These are phyloP conservation scores for Carcina quercana DNA, from an alignment of 2,888 invertebrate genomes.

Conservation along the genomic window DNA sequence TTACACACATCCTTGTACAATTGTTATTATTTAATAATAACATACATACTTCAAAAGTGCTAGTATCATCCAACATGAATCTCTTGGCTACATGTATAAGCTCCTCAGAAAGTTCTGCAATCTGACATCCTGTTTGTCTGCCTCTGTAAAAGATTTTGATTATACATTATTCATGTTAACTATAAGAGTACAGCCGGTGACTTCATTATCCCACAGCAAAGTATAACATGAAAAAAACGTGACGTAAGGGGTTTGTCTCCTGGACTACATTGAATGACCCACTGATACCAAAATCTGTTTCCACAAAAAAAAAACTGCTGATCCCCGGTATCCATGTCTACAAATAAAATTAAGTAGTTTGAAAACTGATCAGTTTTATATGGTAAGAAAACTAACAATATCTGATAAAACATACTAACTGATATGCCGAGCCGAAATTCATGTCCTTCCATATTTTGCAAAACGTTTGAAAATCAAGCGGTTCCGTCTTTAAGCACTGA, in stretches of 20 bases:
- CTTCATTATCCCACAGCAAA: neutral
- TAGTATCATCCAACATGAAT: slow-evolving; percentile 42
- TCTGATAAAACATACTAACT: slow-evolving; percentile 43
- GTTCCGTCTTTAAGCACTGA: slow-evolving; percentile 30
- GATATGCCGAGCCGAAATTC: slow-evolving; percentile 40
- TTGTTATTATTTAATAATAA: too few species aligned
- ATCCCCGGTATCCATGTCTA: neutral
- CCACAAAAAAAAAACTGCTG: too few species aligned
- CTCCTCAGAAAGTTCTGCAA: slow-evolving; percentile 57
- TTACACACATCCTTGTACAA: too few species aligned
- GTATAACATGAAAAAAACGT: neutral
- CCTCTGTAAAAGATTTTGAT: slow-evolving; percentile 25
- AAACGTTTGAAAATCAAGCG: slow-evolving; percentile 43
- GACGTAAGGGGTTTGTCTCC: too few species aligned
- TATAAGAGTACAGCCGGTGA: too few species aligned
- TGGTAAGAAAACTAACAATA: neutral
- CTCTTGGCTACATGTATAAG: slow-evolving; percentile 43
- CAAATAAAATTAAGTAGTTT: neutral
- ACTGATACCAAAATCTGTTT: too few species aligned
- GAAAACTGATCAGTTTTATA: neutral
- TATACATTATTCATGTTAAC: neutral
- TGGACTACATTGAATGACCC: too few species aligned
- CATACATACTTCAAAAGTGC: slow-evolving; percentile 43
- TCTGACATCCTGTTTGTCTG: slow-evolving; percentile 38
- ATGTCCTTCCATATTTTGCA: slow-evolving; percentile 47